Base-by-base conservation (phyloP, 2,888 invertebrate species). In the Mesochorus sp. region DNA sequence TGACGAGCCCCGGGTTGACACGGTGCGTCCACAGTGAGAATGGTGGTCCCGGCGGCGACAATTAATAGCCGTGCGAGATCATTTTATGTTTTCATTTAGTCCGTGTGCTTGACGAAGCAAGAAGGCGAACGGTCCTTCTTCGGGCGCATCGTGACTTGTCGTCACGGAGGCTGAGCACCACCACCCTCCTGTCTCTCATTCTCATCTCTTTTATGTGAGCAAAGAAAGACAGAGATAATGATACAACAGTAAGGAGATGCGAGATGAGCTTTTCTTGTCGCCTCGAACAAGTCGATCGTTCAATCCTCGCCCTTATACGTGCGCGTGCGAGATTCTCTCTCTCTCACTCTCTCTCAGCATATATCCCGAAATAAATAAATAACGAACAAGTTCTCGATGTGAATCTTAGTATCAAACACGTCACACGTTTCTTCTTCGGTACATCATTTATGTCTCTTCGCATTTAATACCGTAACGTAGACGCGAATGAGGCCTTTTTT, bases 81-180 rank as follows among this genome's bases (percentile, higher is more conserved):
- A 83, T 86, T 87, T 87, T 86, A 87, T 87, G 87, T 85, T 87
- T 87, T 87, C 87, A 87, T 87, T 85, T 82, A 61, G 68, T 14
- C 49, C 21, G 14, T 14, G 47, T 49, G 73, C 21, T 51, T 19
- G n/a, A 49, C 12, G 28, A 47, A 12, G 5, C 14, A 6, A 44
- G 12, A 19, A 57, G 26, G 44, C 10, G 37, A 12, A 12, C n/a
- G 3, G 8, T 1, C 5, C 34, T 47, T 31, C 51, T 21, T 51
- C 37, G 10, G 3, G 10, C 8, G 14, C 14, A 10, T 37, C 12
- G 39, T 44, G 61, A 37, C 53, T 39, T 19, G n/a, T 55, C 10
- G 6, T 44, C 26, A 47, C 37, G 47, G 57, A 24, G 51, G 51
- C 17, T n/a, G 39, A 28, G 26, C 42, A 61, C 6, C 42, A 12